Conservation (phyloP, 2,888 invertebrate genomes). For the Belgica antarctica region DNA sequence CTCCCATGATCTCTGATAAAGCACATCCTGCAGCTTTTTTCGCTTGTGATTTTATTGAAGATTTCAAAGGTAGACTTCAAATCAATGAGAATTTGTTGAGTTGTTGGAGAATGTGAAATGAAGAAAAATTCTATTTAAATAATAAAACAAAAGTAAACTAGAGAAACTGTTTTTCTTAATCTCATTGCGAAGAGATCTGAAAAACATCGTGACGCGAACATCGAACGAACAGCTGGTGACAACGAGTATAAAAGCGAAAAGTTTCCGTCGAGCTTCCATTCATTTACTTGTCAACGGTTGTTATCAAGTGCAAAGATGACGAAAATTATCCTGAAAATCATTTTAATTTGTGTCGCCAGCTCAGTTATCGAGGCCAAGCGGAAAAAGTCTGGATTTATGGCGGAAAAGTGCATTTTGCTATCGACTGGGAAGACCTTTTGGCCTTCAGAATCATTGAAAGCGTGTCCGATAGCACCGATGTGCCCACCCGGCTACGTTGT, state of each 20-base stretch:
- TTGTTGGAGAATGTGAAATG: too few species aligned
- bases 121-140: too few species aligned
- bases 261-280: not conserved
- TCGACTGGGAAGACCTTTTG: constrained; percentile 14
- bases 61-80: too few species aligned
- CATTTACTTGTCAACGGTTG: not conserved
- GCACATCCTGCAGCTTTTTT: too few species aligned
- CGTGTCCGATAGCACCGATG: not conserved
- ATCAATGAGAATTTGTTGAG: too few species aligned
- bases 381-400: not conserved
- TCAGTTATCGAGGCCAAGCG: not conserved
- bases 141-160: too few species aligned
- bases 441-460: not conserved
- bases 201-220: too few species aligned
- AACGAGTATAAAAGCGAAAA: not conserved
- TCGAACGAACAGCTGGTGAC: too few species aligned
- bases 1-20: too few species aligned
- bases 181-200: too few species aligned
- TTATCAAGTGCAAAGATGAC: not conserved
- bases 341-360: not conserved
- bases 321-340: not conserved
- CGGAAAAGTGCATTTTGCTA: not conserved
- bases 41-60: too few species aligned
- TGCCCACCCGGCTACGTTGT: not conserved
- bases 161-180: too few species aligned